Base-by-base conservation (phyloP, 1,140 invertebrate species). In the Physella acuta region DNA sequence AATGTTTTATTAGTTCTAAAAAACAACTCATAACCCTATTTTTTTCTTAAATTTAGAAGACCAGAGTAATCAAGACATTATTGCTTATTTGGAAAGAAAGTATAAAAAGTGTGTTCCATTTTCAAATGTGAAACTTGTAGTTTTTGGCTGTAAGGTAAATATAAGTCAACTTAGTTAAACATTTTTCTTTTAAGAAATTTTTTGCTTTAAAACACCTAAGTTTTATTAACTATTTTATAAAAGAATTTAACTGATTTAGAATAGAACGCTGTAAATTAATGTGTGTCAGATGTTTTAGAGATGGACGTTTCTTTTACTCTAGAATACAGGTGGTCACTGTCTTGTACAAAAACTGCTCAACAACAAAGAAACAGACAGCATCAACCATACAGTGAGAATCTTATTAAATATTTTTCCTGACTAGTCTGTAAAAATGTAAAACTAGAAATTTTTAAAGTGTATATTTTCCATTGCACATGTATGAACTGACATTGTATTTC, bases 101-200 rank as follows among this genome's bases (percentile, higher is more conserved):
- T 33, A 33, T 14, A 37, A 39, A 36, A 39, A 67, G 20, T 67
- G 52, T 56, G 34, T 55, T 8, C 34, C 44, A 17, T 33, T n/a
- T 56, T 26, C 34, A 16, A 26, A 36, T 56, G 20, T 67, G 0
- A 67, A 67, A 56, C n/a, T 67, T 33, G 64, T 67, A 28, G 64
- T 67, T 8, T 53, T 67, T 34, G 64, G 64, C n/a, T 67, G 64
- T 30, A 36, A 67, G 64, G 64, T 67, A 11, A 30, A 36, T 31
- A 2, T n/a, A 31, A 24, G 17, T 55, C 24, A 49, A 49, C 44
- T 14, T n/a, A 14, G 44, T 49, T 49, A 14, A 14, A n/a, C 44
- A 14, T 49, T 49, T 49, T 49, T 49, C 44, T 49, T 11, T 49
- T 49, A 11, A 49, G 44, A 49, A 49, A 49, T 49, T 49, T 11